A percentile compares a stretch with the other conserved stretches of the same genome.
phyloP scores from a whole-genome alignment of 2,888 invertebrate species.

The Matsumyia berberina region DNA sequence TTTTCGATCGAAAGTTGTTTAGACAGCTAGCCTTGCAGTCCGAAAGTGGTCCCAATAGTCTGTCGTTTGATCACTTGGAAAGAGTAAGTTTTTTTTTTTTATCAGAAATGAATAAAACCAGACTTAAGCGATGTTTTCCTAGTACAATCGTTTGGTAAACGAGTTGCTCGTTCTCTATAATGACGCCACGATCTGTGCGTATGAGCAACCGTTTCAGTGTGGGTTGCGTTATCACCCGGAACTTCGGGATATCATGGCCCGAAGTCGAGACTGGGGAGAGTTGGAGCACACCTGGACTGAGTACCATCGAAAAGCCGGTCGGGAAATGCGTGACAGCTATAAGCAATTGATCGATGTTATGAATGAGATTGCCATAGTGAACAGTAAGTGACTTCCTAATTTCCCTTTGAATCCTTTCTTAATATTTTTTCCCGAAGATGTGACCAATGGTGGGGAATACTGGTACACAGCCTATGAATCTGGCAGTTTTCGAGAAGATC shows the following conservation, averaged over 20 bases:
- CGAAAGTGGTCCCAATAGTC: constrained; percentile 92
- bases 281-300: constrained; percentile 94
- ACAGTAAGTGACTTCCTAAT: constrained; percentile 87
- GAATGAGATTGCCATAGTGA: constrained; percentile 91
- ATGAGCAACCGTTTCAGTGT: constrained; percentile 93
- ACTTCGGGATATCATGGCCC: constrained; percentile 90
- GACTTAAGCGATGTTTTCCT: constrained; percentile 79
- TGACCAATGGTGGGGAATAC: constrained; percentile 93
- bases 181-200: constrained; percentile 92
- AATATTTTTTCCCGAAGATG: constrained; percentile 86
- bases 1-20: constrained; percentile 89
- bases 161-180: constrained; percentile 95
- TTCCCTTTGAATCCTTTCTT: not conserved
- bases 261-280: constrained; percentile 94
- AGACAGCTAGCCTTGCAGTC: constrained; percentile 91
- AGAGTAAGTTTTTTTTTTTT: constrained; percentile 86
- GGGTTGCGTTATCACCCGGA: constrained; percentile 93
- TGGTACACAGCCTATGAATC: constrained; percentile 96
- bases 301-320: constrained; percentile 94
- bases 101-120: not conserved
- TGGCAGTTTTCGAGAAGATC: constrained; percentile 89
- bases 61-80: constrained; percentile 92
- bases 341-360: constrained; percentile 92
- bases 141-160: constrained; percentile 94
- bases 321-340: constrained; percentile 91